Conservation (phyloP, 2,113 vertebrate species). For the Hystrix brachyura region DNA sequence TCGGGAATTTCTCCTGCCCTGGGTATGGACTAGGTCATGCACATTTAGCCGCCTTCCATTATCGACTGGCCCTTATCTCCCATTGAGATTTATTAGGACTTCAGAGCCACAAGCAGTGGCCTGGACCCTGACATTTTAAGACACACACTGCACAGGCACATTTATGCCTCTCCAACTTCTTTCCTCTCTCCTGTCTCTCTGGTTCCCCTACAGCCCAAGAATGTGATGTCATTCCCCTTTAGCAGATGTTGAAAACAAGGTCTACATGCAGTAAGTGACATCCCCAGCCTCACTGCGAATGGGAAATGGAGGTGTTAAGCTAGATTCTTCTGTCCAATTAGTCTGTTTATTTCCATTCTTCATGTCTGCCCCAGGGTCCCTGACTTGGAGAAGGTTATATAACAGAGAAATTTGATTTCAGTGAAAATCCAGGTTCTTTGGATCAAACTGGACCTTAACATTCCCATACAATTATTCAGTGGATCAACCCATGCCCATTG, state of each 20-base stretch:
- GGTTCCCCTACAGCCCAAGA: not conserved
- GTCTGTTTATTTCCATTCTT: not conserved
- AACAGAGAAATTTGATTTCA: not conserved
- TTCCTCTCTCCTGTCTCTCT: not conserved
- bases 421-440: not conserved
- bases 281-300: not conserved
- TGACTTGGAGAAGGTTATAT: not conserved
- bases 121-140: not conserved
- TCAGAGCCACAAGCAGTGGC: not conserved
- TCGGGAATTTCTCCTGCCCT: slow-evolving; percentile 58
- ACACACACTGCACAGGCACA: not conserved
- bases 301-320: not conserved
- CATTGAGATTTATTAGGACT: slow-evolving; percentile 68
- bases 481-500: not conserved
- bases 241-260: not conserved
- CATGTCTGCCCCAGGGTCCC: not conserved
- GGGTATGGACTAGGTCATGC: slow-evolving; percentile 40
- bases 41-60: slow-evolving; percentile 71
- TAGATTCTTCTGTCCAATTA: not conserved
- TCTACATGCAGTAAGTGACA: not conserved
- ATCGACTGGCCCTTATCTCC: slow-evolving; percentile 48
- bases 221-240: not conserved
- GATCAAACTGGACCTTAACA: not conserved
- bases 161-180: not conserved
- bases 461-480: accelerated